These are phyloP conservation scores for Mastigias papua DNA, from an alignment of 30 jellyfish, hydroid and myxozoan genomes.

Conservation along the genomic window DNA sequence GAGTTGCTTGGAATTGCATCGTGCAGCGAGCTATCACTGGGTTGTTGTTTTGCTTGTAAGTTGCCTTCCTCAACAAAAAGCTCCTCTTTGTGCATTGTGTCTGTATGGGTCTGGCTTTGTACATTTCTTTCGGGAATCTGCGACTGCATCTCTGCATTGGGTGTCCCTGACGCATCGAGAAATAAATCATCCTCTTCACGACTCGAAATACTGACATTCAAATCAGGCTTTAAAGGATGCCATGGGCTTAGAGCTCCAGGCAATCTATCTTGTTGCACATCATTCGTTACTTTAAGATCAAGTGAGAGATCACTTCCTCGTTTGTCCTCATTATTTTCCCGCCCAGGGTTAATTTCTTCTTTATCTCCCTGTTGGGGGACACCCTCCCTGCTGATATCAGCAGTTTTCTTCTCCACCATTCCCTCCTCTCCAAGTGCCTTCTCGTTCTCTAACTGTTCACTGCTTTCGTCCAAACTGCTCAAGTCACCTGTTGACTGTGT, in stretches of 20 bases:
- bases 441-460: not conserved
- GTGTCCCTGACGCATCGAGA: slow-evolving; percentile 54
- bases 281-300: not conserved
- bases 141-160: not conserved
- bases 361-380: slow-evolving; percentile 97
- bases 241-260: slow-evolving; percentile 29
- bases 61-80: not conserved
- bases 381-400: no score
- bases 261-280: not conserved
- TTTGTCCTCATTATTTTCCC: not conserved
- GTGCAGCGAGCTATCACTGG: not conserved
- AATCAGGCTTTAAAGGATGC: slow-evolving; percentile 65
- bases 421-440: slow-evolving; percentile 4
- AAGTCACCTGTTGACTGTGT: slow-evolving; percentile 75
- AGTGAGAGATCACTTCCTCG: not conserved
- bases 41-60: not conserved
- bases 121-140: not conserved
- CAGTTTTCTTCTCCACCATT: not conserved
- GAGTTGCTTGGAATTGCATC: not conserved
- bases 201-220: not conserved
- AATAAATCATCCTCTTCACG: slow-evolving; percentile 15
- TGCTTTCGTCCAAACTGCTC: slow-evolving; percentile 29
- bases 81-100: not conserved
- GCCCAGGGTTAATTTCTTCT: slow-evolving; percentile 94
- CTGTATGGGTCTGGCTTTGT: not conserved